These are phyloP conservation scores for Diachasma alloeum DNA, from an alignment of 1,140 invertebrate species.

Conservation along the genomic window DNA sequence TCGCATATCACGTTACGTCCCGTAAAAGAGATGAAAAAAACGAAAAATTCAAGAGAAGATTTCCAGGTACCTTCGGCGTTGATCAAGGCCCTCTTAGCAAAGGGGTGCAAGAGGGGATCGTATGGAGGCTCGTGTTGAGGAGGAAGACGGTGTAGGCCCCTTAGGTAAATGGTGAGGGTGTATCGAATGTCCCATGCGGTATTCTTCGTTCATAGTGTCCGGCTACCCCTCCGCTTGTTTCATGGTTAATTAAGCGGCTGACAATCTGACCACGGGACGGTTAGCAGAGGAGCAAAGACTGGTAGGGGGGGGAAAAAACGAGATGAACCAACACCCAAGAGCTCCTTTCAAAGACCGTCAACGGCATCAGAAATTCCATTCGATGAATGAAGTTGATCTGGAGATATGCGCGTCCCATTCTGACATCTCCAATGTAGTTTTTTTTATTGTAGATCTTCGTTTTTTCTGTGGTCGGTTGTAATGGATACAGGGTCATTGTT, in stretches of 20 bases:
- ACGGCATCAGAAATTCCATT: background rate
- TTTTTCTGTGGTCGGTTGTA: constrained; percentile 6
- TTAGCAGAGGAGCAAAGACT: constrained; percentile 42
- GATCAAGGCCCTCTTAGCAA: constrained; percentile 5
- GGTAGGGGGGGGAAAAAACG: background rate
- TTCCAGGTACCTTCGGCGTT: constrained; percentile 23
- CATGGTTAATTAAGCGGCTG: constrained; percentile 65
- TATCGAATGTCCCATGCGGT: constrained; percentile 61
- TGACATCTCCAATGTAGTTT: background rate
- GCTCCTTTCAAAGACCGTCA: background rate
- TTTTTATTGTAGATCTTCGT: background rate
- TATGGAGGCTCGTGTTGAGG: constrained; percentile 13
- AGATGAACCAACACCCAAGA: background rate
- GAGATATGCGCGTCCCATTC: constrained; percentile 1
- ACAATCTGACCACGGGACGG: constrained; percentile 64
- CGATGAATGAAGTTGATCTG: constrained; percentile 22
- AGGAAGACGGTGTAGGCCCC: constrained; percentile 27
- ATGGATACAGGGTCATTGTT: constrained; percentile 23
- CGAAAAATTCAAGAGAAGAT: background rate
- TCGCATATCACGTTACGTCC: constrained; percentile 58
- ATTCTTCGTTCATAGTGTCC: constrained; percentile 52
- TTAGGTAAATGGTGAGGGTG: constrained; percentile 52
- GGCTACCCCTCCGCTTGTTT: constrained; percentile 62
- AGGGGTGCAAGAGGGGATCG: background rate
- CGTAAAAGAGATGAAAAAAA: constrained; percentile 43